Percentiles rank a stretch among this genome's conserved stretches.
These are phyloP conservation scores for Mormoops blainvillei DNA, from an alignment of 2,113 vertebrate genomes.

Conservation along the genomic window DNA sequence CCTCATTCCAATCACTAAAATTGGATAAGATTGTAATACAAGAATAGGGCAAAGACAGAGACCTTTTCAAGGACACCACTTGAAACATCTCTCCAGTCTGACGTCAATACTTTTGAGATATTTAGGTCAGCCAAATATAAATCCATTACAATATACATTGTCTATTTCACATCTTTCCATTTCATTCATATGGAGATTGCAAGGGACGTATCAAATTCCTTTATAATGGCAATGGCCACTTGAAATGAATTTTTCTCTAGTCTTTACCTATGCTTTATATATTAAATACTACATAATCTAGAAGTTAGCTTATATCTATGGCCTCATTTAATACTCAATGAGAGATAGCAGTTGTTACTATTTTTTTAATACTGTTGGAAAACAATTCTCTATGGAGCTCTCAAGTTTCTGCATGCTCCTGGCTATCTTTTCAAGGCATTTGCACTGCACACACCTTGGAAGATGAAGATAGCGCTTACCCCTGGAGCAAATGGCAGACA, in stretches of 20 bases:
- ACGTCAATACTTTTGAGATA: conserved; percentile 22
- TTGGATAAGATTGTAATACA: background rate
- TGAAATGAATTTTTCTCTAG: conserved; percentile 10
- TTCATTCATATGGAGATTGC: conserved; percentile 11
- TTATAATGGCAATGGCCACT: background rate
- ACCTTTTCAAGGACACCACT: background rate
- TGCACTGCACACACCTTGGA: background rate
- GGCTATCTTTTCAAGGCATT: background rate
- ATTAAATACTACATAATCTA: background rate
- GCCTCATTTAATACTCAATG: background rate
- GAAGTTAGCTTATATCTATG: background rate
- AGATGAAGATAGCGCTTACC: background rate
- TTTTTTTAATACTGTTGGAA: background rate
- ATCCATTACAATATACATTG: conserved; percentile 18
- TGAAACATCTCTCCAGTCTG: background rate
- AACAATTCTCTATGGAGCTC: background rate
- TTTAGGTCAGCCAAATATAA: conserved; percentile 33
- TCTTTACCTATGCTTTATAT: background rate
- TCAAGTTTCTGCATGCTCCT: background rate
- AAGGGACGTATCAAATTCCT: background rate
- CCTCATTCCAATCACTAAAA: background rate
- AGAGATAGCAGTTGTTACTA: background rate
- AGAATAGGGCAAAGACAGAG: background rate
- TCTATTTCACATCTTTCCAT: background rate
- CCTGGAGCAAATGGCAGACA: background rate